Evolutionary conservation across 2,888 invertebrate genomes (phyloP).

Genomic region (Cheiracanthium punctorium): DNA sequence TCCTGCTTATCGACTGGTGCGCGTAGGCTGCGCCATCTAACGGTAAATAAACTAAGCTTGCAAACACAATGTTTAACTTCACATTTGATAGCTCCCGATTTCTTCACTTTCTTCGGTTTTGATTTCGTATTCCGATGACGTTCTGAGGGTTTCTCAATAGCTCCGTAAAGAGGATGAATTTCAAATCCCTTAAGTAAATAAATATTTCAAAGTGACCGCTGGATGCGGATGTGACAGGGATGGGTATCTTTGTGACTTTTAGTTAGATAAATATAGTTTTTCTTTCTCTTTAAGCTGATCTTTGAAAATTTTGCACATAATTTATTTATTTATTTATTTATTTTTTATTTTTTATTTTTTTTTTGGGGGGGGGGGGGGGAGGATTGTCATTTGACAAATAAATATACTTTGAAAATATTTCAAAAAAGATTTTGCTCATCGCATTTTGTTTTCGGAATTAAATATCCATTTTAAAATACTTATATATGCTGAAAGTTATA

Average conservation of each 20-base stretch:
- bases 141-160: not conserved
- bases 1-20: conserved; percentile 12
- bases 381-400: not conserved
- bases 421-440: no score
- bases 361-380: no score
- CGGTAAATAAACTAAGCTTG: not conserved
- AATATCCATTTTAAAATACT: no score
- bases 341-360: not conserved
- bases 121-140: conserved; percentile 2
- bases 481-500: no score
- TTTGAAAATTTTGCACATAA: no score
- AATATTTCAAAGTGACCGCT: conserved; percentile 3
- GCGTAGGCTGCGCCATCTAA: not conserved
- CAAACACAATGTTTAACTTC: conserved; percentile 14
- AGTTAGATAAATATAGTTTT: no score
- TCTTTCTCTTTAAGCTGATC: not conserved
- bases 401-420: no score
- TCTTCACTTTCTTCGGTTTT: conserved; percentile 7
- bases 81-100: not conserved
- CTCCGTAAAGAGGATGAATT: not conserved
- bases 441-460: no score
- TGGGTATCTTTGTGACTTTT: not conserved
- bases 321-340: no score
- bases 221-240: not conserved
- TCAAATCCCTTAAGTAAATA: conserved; percentile 13